Evolutionary conservation across 1,140 invertebrate species (phyloP).

Genomic region (Dendrolimus kikuchii): DNA sequence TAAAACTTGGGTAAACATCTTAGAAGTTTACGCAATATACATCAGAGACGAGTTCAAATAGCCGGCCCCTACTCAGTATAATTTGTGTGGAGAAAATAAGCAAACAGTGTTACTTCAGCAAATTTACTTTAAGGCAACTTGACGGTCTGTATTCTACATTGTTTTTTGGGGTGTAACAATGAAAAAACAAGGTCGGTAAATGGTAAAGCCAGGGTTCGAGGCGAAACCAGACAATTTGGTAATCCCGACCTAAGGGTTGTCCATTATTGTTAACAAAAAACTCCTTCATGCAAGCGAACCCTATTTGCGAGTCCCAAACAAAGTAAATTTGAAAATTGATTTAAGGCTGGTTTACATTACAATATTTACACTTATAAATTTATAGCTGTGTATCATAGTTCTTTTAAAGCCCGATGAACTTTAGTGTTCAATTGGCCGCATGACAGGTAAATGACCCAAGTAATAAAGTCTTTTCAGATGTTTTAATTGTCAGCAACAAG

Average conservation of each 20-base stretch:
- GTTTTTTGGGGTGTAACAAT: conserved; percentile 24
- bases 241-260: conserved; percentile 18
- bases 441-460: too few species aligned
- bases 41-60: neutral
- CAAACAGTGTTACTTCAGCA: conserved; percentile 25
- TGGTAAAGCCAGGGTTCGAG: conserved; percentile 23
- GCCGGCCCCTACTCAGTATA: conserved; percentile 14
- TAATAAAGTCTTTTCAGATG: too few species aligned
- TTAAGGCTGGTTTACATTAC: too few species aligned
- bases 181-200: conserved; percentile 25
- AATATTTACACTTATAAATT: too few species aligned
- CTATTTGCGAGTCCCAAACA: too few species aligned
- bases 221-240: conserved; percentile 14
- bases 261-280: conserved; percentile 17
- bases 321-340: neutral
- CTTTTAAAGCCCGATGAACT: too few species aligned
- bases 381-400: too few species aligned
- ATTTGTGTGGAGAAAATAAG: conserved; percentile 28
- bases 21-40: too few species aligned
- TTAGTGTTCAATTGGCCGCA: too few species aligned
- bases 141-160: conserved; percentile 15
- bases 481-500: too few species aligned
- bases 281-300: conserved; percentile 2
- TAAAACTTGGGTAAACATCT: too few species aligned
- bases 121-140: conserved; percentile 30